These are phyloP conservation scores for Spea multiplicata DNA, from an alignment of 2,113 vertebrate genomes.

Conservation along the genomic window DNA sequence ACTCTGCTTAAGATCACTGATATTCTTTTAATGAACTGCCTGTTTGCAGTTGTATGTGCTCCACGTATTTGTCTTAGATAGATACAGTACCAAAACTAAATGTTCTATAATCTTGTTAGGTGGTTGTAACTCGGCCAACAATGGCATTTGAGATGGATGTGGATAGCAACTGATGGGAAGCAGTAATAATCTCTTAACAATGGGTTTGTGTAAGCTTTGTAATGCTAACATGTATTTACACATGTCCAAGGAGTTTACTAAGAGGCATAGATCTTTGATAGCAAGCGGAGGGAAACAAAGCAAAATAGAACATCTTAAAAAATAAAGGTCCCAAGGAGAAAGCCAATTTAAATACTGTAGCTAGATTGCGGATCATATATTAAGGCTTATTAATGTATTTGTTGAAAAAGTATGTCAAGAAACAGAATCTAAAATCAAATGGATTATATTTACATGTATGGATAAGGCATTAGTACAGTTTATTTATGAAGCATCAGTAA, in stretches of 20 bases:
- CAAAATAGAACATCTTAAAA: too few species aligned
- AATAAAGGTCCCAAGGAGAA: too few species aligned
- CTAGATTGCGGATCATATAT: too few species aligned
- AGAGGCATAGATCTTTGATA: not conserved
- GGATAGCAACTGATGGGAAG: not conserved
- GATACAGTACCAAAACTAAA: constrained; percentile 2
- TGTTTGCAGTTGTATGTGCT: not conserved
- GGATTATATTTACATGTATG: too few species aligned
- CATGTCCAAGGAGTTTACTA: not conserved
- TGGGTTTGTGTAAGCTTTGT: not conserved
- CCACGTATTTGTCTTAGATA: not conserved
- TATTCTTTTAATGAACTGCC: not conserved
- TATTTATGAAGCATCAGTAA: too few species aligned
- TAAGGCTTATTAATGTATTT: too few species aligned
- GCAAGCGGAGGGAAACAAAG: too few species aligned
- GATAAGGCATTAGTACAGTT: too few species aligned
- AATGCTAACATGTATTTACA: not conserved
- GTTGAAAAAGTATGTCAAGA: too few species aligned
- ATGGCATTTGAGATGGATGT: not conserved
- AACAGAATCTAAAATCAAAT: too few species aligned
- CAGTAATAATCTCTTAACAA: constrained; percentile 1
- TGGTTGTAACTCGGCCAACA: not conserved
- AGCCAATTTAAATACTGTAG: too few species aligned
- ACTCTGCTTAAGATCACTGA: not conserved
- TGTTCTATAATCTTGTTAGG: not conserved